Evolutionary conservation across 2,888 invertebrate genomes (phyloP), one percentile per base, ranked within the genome.

Genomic region (Ypsolopha scabrella): DNA sequence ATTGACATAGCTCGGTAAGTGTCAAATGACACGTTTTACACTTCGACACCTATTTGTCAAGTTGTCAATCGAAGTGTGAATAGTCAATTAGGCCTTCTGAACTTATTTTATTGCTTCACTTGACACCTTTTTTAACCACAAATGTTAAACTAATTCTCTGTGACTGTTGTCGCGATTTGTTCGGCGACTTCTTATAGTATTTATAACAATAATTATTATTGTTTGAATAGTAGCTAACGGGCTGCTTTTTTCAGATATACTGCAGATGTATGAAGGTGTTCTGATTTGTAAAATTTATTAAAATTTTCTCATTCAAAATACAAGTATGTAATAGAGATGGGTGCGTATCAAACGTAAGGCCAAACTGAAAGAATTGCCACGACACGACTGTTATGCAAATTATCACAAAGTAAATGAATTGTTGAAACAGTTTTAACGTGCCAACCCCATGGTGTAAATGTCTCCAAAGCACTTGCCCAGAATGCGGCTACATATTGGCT

Each of bases 21-120:
- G 72, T 73, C 67, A 72, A 71, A 68, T 62, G 59, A 67, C 60
- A 62, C 64, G 60, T 68, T 73, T 72, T 67, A 75, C 71, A 74
- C 72, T 70, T 79, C 72, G 60, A 58, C 67, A 70, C 67, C 65
- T 70, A 73, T 80, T 80, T 78, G 78, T 77, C 65, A 56, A 65
- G 63, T 65, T 59, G 63, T 66, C 68, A 67, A 72, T 60, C 62
- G 66, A 67, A 61, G 75, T 80, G 80, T 75, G 68, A 79, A 79
- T 59, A 70, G 71, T 70, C 59, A 53, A 53, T 54, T 46, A 46
- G 33, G 47, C 34, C 46, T 35, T 46, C 46, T 10, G 46, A n/a
- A 1, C 6, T 9, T 9, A 7, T 34, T 46, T 46, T 43, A 43
- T 24, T 24, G 24, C 24, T 24, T 24, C 24, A 24, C 24, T 24